Base-by-base conservation (phyloP, 2,113 vertebrate genomes). In the Calyptommatus sinebrachiatus region DNA sequence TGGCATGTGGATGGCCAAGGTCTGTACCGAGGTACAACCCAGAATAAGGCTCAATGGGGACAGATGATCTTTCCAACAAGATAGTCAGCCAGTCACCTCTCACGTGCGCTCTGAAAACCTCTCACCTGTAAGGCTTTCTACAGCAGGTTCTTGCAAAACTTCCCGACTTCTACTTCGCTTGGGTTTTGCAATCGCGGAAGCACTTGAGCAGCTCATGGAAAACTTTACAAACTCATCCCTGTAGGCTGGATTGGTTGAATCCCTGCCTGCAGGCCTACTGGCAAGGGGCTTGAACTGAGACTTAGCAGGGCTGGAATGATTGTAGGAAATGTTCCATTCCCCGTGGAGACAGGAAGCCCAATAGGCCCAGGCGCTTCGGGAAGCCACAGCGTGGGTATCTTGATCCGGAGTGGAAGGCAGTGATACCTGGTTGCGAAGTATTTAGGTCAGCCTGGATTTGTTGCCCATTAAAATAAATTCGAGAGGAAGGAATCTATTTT, bases 151-250 rank as follows among this genome's bases (percentile, higher is more conserved):
- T 45, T 65, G 61, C 61, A 65, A 76, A 48, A 20, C 26, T 12
- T 45, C 29, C 57, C 5, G 31, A 8, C 35, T 16, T 18, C 22
- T 26, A 4, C 14, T 21, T 66, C 45, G 2, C 21, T 26, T 28
- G 8, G 28, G 2, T 26, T 53, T 69, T 22, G 28, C 28, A 29
- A 80, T 71, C 79, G 11, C 81, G 20, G 63, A 2, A 48, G 70
- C 53, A 71, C 76, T 87, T 68, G 67, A 57, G 73, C 28, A 50
- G 5, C 22, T 57, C 12, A 83, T 71, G 48, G 46, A 8, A 53
- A 66, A 21, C 28, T 69, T 29, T 26, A 8, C 73, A 16, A 62
- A 26, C 57, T 75, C 26, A 9, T 35, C 12, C 8, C 20, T 41
- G 66, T 1, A 78, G 66, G 48, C 76, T 8, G 61, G 24, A 11